Evolutionary conservation across 2,888 invertebrate species (phyloP), one percentile per base, ranked within the genome.

Genomic region (Mythimna loreyi): DNA sequence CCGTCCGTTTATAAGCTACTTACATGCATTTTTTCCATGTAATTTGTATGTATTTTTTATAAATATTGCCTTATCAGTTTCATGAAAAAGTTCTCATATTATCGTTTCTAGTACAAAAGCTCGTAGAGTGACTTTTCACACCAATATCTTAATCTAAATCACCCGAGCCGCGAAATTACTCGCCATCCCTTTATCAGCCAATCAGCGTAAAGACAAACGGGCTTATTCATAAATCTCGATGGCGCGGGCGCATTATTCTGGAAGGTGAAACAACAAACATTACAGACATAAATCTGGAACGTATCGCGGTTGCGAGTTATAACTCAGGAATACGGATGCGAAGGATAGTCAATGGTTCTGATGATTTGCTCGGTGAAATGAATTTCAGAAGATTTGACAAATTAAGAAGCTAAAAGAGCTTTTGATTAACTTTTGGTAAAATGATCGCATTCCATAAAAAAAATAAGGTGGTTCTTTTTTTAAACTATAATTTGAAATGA

Each of bases 231-330:
- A 95, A 95, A 94, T 94, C 94, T 93, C 88, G 70, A 77, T 81
- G 85, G 89, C 81, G 93, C 93, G 92, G 83, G 89, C 78, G 94
- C 93, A 93, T 94, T 94, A 95, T 95, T 94, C 93, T 87, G 89
- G 90, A 91, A 95, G 95, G 95, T 95, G 94, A 94, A 94, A 95
- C 94, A 95, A 94, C 95, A 94, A 95, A 95, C 95, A 94, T 95
- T 95, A 92, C 95, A 89, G 90, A 94, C 94, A 95, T 96, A 96
- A 96, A 95, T 96, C 95, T 96, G 92, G 87, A 91, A 94, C 93
- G 93, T 94, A 95, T 95, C 94, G 94, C 89, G 90, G 91, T 88
- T 85, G 88, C 90, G 92, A 92, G 92, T 90, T 93, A 92, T 90
- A 88, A 82, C 71, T 67, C 16, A 47, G 68, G 87, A 84, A 87